Evolutionary conservation across 2,888 invertebrate genomes (phyloP).

Genomic region (Aspidapion aeneum): DNA sequence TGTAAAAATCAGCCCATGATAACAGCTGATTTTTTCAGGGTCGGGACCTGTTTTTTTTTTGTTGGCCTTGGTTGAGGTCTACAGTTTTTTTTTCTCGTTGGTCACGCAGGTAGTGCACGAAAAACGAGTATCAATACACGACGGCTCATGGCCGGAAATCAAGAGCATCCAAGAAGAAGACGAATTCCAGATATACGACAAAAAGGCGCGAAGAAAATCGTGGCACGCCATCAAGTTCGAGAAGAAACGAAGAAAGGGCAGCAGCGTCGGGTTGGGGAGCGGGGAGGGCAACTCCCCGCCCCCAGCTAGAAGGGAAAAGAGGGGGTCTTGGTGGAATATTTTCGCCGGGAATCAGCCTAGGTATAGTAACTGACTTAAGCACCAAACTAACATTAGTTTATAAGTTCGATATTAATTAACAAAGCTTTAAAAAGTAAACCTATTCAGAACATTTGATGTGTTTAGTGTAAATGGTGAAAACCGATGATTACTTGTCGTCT

Average conservation of each 20-base stretch:
- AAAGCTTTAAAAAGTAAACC: no score
- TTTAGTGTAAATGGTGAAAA: no score
- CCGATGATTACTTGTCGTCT: no score
- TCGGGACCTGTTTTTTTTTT: no score
- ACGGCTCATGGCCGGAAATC: conserved; percentile 37
- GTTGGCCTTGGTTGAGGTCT: no score
- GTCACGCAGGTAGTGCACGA: conserved; percentile 43
- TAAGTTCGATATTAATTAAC: no score
- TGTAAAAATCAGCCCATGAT: no score
- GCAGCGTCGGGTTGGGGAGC: conserved; percentile 39
- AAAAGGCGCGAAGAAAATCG: conserved; percentile 46
- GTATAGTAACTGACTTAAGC: conserved; percentile 31
- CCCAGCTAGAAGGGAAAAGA: conserved; percentile 61
- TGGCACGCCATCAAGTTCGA: conserved; percentile 50
- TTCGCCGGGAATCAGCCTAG: conserved; percentile 71
- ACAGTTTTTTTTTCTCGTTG: background rate
- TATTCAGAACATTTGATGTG: no score
- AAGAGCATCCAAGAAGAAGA: conserved; percentile 34
- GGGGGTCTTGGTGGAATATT: conserved; percentile 88
- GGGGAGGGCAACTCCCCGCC: conserved; percentile 33
- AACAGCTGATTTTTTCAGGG: no score
- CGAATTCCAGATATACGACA: conserved; percentile 39
- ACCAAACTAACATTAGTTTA: background rate
- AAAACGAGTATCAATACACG: conserved; percentile 43
- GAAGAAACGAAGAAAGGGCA: conserved; percentile 46